Conservation (phyloP, 2,113 vertebrate genomes). For the Nycticorax nycticorax region DNA sequence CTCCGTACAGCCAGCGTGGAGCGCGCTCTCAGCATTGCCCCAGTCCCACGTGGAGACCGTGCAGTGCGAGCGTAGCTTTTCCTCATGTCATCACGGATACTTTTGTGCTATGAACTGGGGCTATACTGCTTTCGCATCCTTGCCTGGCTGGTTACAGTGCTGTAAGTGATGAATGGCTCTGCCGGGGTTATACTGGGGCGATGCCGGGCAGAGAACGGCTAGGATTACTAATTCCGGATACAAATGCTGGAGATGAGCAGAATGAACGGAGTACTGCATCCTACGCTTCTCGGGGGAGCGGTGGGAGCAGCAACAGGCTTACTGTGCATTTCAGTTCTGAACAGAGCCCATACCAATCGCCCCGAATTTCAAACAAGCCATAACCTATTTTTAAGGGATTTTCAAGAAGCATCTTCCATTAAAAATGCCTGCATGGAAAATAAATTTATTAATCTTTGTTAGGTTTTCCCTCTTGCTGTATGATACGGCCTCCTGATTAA, state of each 20-base stretch:
- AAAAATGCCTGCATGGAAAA: not conserved
- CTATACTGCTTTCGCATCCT: not conserved
- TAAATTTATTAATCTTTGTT: not conserved
- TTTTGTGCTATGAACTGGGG: not conserved
- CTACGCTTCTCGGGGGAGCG: not conserved
- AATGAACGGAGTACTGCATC: not conserved
- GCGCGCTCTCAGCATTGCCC: not conserved
- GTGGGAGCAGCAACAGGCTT: not conserved
- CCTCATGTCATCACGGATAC: accelerated
- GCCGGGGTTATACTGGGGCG: not conserved
- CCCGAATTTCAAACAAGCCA: not conserved
- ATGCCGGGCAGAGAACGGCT: not conserved
- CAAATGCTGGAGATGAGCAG: not conserved
- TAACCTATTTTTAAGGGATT: not conserved
- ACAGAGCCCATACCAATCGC: not conserved
- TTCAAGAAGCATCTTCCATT: not conserved
- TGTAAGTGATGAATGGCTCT: not conserved
- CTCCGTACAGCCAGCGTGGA: not conserved
- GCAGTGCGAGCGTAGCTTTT: accelerated
- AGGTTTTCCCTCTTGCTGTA: not conserved
- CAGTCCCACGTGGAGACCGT: not conserved
- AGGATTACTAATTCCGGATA: not conserved
- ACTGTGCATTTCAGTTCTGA: not conserved
- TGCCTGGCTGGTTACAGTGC: not conserved
- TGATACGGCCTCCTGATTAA: not conserved